Evolutionary conservation across 2,113 vertebrate genomes (phyloP).

Genomic region (Chionodraco myersi): DNA sequence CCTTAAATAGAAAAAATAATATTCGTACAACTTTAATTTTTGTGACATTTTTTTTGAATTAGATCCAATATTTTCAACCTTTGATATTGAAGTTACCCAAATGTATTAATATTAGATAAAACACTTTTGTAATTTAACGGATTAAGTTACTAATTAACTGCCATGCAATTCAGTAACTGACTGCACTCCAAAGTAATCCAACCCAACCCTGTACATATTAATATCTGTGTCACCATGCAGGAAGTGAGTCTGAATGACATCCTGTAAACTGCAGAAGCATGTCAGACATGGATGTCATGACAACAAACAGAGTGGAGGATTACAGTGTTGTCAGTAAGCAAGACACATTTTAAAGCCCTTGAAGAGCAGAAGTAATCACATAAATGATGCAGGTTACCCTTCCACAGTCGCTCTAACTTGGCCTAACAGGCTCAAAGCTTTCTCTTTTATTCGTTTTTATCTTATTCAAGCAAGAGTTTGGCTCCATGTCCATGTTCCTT

Average conservation of each 20-base stretch:
- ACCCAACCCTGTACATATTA: too few relatives aligned
- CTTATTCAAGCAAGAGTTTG: constrained; percentile 21
- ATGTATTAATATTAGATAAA: too few relatives aligned
- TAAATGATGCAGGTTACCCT: constrained; percentile 67
- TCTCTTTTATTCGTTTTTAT: constrained; percentile 24
- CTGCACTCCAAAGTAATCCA: too few relatives aligned
- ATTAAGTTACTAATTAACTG: too few relatives aligned
- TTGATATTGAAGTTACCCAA: too few relatives aligned
- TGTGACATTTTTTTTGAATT: too few relatives aligned
- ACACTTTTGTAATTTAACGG: too few relatives aligned
- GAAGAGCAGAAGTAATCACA: constrained; percentile 65
- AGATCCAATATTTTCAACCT: too few relatives aligned
- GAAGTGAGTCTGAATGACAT: constrained; percentile 39
- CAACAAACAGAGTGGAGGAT: constrained; percentile 71
- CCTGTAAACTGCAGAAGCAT: constrained; percentile 38
- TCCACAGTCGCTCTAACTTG: constrained; percentile 34
- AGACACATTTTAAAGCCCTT: constrained; percentile 44
- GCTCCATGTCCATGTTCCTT: constrained; percentile 11
- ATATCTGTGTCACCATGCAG: constrained; percentile 4
- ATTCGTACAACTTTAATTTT: too few relatives aligned
- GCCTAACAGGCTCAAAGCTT: constrained; percentile 26
- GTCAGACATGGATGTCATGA: constrained; percentile 58
- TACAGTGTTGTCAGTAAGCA: constrained; percentile 69
- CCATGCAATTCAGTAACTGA: too few relatives aligned
- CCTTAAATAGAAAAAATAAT: too few relatives aligned